Base-by-base conservation (phyloP, 2,888 invertebrate genomes). In the Coleophora deauratella region DNA sequence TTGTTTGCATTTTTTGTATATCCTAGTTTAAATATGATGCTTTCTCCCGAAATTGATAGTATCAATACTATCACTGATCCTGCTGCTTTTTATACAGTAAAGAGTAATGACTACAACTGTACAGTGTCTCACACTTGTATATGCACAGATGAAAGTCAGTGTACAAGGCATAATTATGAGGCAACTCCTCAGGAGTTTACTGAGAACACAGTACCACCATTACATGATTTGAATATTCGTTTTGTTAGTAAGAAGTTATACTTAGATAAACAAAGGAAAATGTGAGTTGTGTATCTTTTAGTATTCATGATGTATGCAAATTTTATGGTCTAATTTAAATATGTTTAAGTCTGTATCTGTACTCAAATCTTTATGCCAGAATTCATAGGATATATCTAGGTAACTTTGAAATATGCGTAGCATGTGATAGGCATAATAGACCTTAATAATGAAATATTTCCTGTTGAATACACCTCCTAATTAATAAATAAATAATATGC, bases 1-100 rank as follows among this genome's bases (percentile, higher is more conserved):
- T 79, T 93, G 40, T 93, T 95, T 74, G 93, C 91, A 13, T 91
- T 95, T 69, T 74, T 93, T 35, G 90, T 96, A 55, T 97, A 97
- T 77, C 96, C 96, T 7, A 91, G 92, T 50, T 87, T 93, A 35
- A 95, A 94, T 67, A 86, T 94, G 49, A 86, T 90, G 41, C 87
- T 94, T 80, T 94, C 93, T 13, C 89, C 91, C 9, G 77, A 88
- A 54, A 82, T 91, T 44, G 87, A 92, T 66, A 90, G 89, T 55
- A 62, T 90, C 40, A 80, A 81, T 42, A 91, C 93, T 1, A 88
- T 94, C 46, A 79, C 71, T 33, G 92, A 93, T 64, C 66, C 84
- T 4, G 21, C 21, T 21, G 21, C 21, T 21, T 21, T 21, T 3
- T 21, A 21, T 6, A 21, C 3, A 4, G 21, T 21, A 6, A 6